These are phyloP conservation scores for Mormyrus iriodes DNA, from an alignment of 2,113 vertebrate genomes.

Conservation along the genomic window DNA sequence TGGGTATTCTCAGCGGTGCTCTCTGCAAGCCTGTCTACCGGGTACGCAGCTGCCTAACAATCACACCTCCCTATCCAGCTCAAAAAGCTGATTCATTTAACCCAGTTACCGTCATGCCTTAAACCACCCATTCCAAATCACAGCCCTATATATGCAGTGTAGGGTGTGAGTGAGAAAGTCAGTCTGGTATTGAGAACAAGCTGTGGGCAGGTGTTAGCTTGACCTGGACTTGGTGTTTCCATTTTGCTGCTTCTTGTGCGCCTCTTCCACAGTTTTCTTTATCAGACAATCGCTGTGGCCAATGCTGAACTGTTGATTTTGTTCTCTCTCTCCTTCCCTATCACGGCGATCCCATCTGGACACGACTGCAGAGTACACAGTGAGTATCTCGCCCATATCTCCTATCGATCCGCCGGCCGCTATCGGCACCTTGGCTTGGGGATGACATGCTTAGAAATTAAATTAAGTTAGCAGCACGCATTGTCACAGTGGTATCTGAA, in stretches of 20 bases:
- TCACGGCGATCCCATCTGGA: conserved; percentile 34
- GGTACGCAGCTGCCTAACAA: neutral
- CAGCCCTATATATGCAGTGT: neutral
- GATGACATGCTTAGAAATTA: neutral
- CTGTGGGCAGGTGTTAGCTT: neutral
- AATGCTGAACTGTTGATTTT: conserved; percentile 16
- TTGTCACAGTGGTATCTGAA: neutral
- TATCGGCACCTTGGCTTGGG: neutral
- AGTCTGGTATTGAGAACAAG: neutral
- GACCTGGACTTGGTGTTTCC: neutral
- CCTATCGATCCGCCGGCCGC: neutral
- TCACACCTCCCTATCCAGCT: neutral
- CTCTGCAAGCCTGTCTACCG: neutral
- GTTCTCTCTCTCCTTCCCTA: conserved; percentile 43
- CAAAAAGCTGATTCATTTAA: neutral
- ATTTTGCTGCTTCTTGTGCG: neutral
- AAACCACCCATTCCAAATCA: neutral
- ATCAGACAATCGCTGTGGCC: neutral
- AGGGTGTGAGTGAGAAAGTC: neutral
- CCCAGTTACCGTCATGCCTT: neutral
- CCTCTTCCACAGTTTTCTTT: neutral
- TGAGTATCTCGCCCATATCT: conserved; percentile 61
- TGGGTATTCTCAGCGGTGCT: neutral
- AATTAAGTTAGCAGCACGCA: neutral
- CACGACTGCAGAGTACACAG: conserved; percentile 77